Evolutionary conservation across 2,888 invertebrate species (phyloP), one percentile per base, ranked within the genome.

Genomic region (Leptogaster cylindrica): DNA sequence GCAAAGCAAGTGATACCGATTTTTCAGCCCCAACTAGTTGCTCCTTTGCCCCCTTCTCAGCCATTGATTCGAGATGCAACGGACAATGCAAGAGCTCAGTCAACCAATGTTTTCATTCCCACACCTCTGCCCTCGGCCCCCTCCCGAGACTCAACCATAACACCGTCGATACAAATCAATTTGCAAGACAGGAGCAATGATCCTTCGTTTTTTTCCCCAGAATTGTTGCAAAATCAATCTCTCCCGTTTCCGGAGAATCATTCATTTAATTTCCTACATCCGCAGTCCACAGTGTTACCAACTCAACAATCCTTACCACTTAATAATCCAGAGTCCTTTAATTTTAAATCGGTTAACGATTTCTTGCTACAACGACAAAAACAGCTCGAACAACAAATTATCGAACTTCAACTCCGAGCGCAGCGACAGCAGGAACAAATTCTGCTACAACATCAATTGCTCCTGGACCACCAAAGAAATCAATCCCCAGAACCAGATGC

Each of bases 1-100:
- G 91, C 93, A 0, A 89, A 90, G 73, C 89, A 88, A 77, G 90
- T 92, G 0, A 88, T 91, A 58, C 90, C 92, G 0, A 84, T 91
- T 73, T 87, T 84, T 75, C 86, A 52, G 20, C 44, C 52, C 12
- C 55, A 28, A 6, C 46, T 5, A 50, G n/a, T n/a, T n/a, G n/a
- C n/a, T n/a, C n/a, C n/a, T n/a, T n/a, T n/a, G n/a, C 20, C 10
- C 48, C 51, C 46, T 28, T 48, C 52, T 16, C 66, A 55, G 33
- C 52, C 51, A 20, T 14, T 31, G n/a, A 46, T 7, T 16, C n/a
- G n/a, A n/a, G n/a, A n/a, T n/a, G 48, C 63, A 48, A 33, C 48
- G 20, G 48, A 48, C 33, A 64, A 31, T 3, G 33, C 48, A 10
- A 48, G 20, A 33, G 20, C 46, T n/a, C 31, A 64, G 5, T 8